These are phyloP conservation scores for Sciurus niger DNA, from an alignment of 2,113 vertebrate species.

Conservation along the genomic window DNA sequence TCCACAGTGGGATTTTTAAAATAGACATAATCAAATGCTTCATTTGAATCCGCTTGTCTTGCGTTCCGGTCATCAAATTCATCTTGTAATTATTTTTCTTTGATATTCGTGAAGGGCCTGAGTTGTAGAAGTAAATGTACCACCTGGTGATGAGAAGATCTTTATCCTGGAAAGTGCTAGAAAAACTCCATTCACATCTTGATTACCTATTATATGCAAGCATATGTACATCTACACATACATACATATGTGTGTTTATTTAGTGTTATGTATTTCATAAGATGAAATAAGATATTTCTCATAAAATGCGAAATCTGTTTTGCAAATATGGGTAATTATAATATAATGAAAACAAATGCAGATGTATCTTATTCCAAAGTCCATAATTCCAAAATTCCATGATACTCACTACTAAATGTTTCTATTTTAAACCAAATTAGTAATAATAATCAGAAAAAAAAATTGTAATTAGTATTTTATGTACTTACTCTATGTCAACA, in stretches of 20 bases:
- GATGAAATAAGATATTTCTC: no score
- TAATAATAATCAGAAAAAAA: neutral
- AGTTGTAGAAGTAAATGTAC: neutral
- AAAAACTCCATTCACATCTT: neutral
- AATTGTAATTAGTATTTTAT: neutral
- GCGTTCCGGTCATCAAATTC: neutral
- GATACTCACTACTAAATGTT: neutral
- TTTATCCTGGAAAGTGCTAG: neutral
- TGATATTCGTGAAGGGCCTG: neutral
- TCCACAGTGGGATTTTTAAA: neutral
- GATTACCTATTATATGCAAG: neutral
- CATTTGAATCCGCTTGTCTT: neutral
- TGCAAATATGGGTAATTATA: neutral
- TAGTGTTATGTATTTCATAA: neutral
- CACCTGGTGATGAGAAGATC: neutral
- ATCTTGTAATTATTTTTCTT: neutral
- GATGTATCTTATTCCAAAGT: neutral
- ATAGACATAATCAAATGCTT: neutral
- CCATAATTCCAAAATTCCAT: neutral
- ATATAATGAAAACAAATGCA: neutral
- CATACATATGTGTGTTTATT: neutral
- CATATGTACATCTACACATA: neutral
- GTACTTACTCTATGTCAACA: neutral
- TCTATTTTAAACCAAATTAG: neutral
- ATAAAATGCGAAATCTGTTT: neutral